Percentiles rank a stretch among this genome's conserved stretches.
Conservation (phyloP, 1,140 invertebrate species). For the Drosophila pseudoananassae region DNA sequence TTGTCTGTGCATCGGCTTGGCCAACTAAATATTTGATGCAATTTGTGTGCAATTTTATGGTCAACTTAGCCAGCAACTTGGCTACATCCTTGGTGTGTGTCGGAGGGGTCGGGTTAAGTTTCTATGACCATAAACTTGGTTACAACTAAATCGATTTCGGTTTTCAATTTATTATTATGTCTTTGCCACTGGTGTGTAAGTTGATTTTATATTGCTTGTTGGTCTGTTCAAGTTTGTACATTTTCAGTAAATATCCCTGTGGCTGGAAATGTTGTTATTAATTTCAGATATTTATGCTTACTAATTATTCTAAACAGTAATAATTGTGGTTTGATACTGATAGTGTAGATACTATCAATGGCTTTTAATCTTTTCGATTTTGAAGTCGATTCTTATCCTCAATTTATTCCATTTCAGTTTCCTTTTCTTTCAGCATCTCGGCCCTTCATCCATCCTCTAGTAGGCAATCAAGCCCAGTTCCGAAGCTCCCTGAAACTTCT, state of each 20-base stretch:
- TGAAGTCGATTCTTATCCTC: neutral
- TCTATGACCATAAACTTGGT: slow-evolving; percentile 44
- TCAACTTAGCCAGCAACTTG: slow-evolving; percentile 58
- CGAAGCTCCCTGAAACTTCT: slow-evolving; percentile 24
- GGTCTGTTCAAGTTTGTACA: slow-evolving; percentile 3
- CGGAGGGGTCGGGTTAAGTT: slow-evolving; percentile 5
- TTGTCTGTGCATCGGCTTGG: slow-evolving; percentile 46
- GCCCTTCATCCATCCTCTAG: neutral
- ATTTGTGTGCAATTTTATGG: slow-evolving; percentile 79
- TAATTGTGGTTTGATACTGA: neutral
- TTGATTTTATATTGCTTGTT: slow-evolving; percentile 19
- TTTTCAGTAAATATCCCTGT: neutral
- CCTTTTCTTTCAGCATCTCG: neutral
- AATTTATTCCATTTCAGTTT: slow-evolving; percentile 4
- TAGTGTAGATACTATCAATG: neutral
- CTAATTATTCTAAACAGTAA: neutral
- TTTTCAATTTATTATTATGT: slow-evolving; percentile 49
- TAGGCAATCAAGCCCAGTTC: neutral
- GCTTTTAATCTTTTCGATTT: neutral
- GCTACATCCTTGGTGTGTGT: neutral
- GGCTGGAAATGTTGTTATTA: neutral
- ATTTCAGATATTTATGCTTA: neutral
- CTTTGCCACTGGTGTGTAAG: slow-evolving; percentile 30
- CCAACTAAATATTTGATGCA: slow-evolving; percentile 79
- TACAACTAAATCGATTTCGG: slow-evolving; percentile 53